phyloP scores from a whole-genome alignment of 1,140 invertebrate species.

The Neodiprion lecontei region DNA sequence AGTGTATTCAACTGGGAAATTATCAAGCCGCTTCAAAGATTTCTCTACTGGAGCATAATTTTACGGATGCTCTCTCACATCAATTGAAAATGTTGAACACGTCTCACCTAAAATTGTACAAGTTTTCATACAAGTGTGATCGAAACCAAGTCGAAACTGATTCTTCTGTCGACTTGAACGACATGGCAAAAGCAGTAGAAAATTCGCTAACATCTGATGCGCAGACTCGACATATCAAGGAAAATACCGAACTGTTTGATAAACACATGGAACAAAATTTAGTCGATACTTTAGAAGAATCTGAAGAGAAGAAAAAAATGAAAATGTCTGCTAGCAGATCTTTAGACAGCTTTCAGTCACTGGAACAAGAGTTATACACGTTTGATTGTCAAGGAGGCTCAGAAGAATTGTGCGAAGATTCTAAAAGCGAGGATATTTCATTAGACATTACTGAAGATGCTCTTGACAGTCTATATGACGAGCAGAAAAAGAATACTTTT shows the following conservation, averaged over 20 bases:
- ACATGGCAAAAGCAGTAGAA: slow-evolving; percentile 20
- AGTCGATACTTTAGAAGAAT: slow-evolving; percentile 53
- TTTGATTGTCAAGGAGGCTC: slow-evolving; percentile 62
- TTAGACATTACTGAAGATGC: slow-evolving; percentile 35
- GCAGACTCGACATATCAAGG: slow-evolving; percentile 28
- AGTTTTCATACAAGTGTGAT: background rate
- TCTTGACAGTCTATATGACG: slow-evolving; percentile 33
- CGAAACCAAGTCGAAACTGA: background rate
- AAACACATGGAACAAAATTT: slow-evolving; percentile 55
- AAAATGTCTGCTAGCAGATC: slow-evolving; percentile 59
- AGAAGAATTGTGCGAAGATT: slow-evolving; percentile 56
- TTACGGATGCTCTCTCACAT: slow-evolving; percentile 52
- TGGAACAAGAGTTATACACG: slow-evolving; percentile 56
- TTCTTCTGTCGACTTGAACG: background rate
- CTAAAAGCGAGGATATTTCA: slow-evolving; percentile 40
- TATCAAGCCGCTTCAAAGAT: slow-evolving; percentile 61
- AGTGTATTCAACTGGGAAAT: slow-evolving; percentile 56
- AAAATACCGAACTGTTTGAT: slow-evolving; percentile 49
- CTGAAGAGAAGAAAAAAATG: slow-evolving; percentile 45
- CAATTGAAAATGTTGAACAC: slow-evolving; percentile 56
- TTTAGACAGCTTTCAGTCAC: slow-evolving; percentile 50
- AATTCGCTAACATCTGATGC: slow-evolving; percentile 27
- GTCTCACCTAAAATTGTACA: slow-evolving; percentile 25
- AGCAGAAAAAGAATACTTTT: background rate
- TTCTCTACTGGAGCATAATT: slow-evolving; percentile 56